A percentile compares a stretch with the other conserved stretches of the same genome.
These are phyloP conservation scores for Columbina picui DNA, from an alignment of 2,113 vertebrate genomes.

Conservation along the genomic window DNA sequence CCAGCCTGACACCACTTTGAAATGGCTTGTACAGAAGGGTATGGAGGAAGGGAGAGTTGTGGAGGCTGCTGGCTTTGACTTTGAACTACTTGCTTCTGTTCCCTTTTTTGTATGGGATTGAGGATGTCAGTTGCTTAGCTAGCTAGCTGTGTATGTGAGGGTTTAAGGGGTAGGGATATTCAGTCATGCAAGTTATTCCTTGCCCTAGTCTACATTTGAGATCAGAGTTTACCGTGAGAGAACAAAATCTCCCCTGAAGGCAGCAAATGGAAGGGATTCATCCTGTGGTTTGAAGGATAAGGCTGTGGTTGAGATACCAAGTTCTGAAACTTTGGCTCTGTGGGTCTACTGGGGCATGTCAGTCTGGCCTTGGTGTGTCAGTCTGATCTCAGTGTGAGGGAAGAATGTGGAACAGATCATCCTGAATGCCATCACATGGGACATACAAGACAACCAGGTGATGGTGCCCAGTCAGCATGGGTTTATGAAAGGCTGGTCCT, in stretches of 20 bases:
- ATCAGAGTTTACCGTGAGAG: neutral
- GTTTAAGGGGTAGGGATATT: neutral
- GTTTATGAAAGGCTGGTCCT: no score
- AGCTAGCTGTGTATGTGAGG: rapidly evolving
- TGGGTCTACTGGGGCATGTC: neutral
- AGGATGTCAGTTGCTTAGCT: neutral
- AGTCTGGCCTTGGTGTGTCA: no score
- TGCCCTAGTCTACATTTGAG: neutral
- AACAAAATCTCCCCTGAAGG: rapidly evolving
- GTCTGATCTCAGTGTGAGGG: no score
- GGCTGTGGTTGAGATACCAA: neutral
- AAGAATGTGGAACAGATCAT: no score
- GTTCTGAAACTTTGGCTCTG: neutral
- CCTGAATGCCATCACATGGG: no score
- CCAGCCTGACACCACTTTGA: neutral
- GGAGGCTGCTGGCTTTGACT: neutral
- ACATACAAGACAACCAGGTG: no score
- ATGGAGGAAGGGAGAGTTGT: neutral
- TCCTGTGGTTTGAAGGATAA: neutral
- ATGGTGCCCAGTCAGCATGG: no score
- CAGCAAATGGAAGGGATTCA: neutral
- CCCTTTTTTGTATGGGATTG: rapidly evolving
- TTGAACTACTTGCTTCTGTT: neutral
- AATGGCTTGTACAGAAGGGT: neutral
- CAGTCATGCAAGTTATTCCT: neutral